phyloP scores from a whole-genome alignment of 2,888 invertebrate species.

The Andrena camellia region DNA sequence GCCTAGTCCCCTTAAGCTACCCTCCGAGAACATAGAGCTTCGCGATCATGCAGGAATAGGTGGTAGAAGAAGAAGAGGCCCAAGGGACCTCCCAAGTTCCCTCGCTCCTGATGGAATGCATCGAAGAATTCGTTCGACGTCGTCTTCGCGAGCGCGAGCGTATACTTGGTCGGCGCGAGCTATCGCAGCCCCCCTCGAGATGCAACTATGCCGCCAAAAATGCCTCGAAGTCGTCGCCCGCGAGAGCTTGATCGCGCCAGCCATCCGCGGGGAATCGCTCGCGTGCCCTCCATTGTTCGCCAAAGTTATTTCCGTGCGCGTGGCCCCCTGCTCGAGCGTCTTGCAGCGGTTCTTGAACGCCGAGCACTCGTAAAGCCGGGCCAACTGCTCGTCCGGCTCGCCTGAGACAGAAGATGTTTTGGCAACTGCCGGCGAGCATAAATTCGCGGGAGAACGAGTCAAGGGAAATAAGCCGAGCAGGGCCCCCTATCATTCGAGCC shows the following conservation, averaged over 20 bases:
- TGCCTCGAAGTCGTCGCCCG: conserved; percentile 3
- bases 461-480: conserved; percentile 59
- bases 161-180: background rate
- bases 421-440: conserved; percentile 55
- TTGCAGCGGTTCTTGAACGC: background rate
- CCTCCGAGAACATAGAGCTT: background rate
- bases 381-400: conserved; percentile 66
- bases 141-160: background rate
- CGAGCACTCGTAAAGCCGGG: background rate
- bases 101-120: background rate
- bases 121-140: conserved; percentile 11
- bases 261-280: conserved; percentile 14
- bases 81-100: background rate
- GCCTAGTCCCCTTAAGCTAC: too few species aligned
- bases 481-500: background rate
- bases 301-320: conserved; percentile 32
- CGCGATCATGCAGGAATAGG: background rate
- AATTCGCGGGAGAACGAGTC: conserved; percentile 47
- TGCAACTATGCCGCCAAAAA: conserved; percentile 31
- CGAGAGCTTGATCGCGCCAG: conserved; percentile 1
- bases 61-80: background rate
- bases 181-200: background rate
- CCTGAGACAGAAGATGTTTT: conserved; percentile 39
- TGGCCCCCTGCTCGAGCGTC: background rate
- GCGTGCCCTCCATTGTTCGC: conserved; percentile 38